Percentiles rank a stretch among this genome's conserved stretches.
Evolutionary conservation across 2,888 invertebrate species (phyloP).

Genomic region (Xylocampa areola): DNA sequence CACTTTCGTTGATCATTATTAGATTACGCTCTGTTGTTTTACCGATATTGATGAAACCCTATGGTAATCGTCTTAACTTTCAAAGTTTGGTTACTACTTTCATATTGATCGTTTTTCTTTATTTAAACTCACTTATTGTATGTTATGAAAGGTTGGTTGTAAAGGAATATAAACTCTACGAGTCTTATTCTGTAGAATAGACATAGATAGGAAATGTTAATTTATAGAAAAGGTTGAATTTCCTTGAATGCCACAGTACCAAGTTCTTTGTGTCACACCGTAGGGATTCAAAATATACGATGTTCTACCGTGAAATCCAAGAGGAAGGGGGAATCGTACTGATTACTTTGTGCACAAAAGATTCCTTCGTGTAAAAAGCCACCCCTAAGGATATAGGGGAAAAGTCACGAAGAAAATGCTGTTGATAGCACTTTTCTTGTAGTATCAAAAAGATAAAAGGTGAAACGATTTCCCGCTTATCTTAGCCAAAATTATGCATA

Average conservation of each 20-base stretch:
- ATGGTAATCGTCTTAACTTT: background rate
- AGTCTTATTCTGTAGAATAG: too few species aligned
- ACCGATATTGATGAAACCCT: background rate
- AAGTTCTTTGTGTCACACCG: background rate
- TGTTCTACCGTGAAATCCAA: background rate
- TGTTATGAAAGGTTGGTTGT: too few species aligned
- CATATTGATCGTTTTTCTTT: too few species aligned
- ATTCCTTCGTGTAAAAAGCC: background rate
- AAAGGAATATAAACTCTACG: too few species aligned
- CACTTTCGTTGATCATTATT: slow-evolving; percentile 41
- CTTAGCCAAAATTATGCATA: too few species aligned
- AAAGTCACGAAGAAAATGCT: background rate
- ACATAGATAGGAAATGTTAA: too few species aligned
- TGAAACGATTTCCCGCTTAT: background rate
- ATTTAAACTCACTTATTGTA: too few species aligned
- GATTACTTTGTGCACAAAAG: background rate
- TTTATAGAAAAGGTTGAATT: too few species aligned
- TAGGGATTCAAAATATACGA: slow-evolving; percentile 1
- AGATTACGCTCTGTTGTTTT: background rate
- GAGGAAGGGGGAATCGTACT: background rate
- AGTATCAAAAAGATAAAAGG: background rate
- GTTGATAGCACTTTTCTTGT: background rate
- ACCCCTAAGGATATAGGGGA: background rate
- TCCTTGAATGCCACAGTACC: background rate
- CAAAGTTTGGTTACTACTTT: too few species aligned